Evolutionary conservation across 2,797 vertebrate species (phyloP).

Genomic region (Synanceia verrucosa): DNA sequence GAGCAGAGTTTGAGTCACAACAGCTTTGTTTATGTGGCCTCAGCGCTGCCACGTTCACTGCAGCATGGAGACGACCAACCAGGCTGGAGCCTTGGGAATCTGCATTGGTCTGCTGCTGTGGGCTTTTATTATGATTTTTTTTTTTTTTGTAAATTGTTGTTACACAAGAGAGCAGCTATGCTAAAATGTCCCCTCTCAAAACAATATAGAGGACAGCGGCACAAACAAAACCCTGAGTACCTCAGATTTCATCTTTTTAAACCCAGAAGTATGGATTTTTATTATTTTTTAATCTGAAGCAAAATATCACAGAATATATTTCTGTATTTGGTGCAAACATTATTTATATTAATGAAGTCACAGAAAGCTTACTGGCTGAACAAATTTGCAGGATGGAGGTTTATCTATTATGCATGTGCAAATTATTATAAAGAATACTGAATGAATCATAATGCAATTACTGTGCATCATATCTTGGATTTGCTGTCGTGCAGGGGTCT

Average conservation of each 20-base stretch:
- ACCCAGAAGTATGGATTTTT: neutral
- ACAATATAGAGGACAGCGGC: conserved; percentile 44
- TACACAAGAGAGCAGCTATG: conserved; percentile 61
- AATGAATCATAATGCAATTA: neutral
- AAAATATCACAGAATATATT: neutral
- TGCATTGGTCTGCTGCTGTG: conserved; percentile 59
- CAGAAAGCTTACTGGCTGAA: neutral
- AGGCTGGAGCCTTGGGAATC: conserved; percentile 65
- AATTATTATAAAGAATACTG: too few species aligned
- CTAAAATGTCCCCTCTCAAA: conserved; percentile 63
- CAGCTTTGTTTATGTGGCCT: conserved; percentile 79
- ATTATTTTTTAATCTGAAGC: neutral
- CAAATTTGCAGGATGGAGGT: neutral
- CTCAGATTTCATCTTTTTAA: conserved; percentile 30
- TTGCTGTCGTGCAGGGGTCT: neutral
- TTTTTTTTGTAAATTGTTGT: conserved; percentile 60
- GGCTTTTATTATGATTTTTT: neutral
- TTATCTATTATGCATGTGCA: neutral
- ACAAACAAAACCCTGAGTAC: conserved; percentile 32
- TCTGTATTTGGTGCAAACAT: neutral
- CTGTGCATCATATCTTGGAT: too few species aligned
- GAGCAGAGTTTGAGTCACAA: conserved; percentile 65
- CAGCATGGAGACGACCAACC: conserved; percentile 58
- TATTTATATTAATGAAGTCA: neutral
- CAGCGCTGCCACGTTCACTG: conserved; percentile 68